Evolutionary conservation across 2,888 invertebrate genomes (phyloP), one percentile per base, ranked within the genome.

Genomic region (Lomographa bimaculata): DNA sequence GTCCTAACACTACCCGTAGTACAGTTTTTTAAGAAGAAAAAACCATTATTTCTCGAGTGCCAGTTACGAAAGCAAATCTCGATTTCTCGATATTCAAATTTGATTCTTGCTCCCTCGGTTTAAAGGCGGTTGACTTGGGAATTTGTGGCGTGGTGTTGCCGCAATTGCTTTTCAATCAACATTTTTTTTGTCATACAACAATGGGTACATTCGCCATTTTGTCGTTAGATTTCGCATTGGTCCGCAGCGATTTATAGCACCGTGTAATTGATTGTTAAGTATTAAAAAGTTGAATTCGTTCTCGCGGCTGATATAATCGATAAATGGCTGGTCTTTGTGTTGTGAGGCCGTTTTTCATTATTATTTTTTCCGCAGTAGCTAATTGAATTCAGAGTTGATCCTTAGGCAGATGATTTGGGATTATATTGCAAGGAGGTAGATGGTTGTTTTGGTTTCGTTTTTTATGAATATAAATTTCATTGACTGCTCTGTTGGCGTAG

Each of bases 261-360:
- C 50, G 60, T 52, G 54, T 64, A 69, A 71, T 66, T 67, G 66
- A 64, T 71, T 70, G 64, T 59, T 59, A 63, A 47, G 48, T 60
- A 57, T 54, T 64, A 64, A 65, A 69, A 56, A 23, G 24, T 28
- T 49, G 55, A 50, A 67, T 60, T 66, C 56, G 55, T 64, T 63
- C 48, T 44, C 55, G 48, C 40, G 51, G 54, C 56, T 55, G 62
- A 63, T 69, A 49, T 47, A 70, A 69, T 68, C 63, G 52, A 60
- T 71, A 64, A 67, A 71, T 64, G 63, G 49, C 36, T 57, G 54
- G 57, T 29, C 52, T 54, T 59, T 53, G 46, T 38, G 38, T 32
- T 45, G 62, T 55, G 54, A 46, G 47, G 43, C 32, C 28, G 42
- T 35, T 47, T 53, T 43, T 30, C 32, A 44, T 47, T 46, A 44